A percentile compares a stretch with the other conserved stretches of the same genome.
These are phyloP conservation scores for Paguma larvata DNA, from an alignment of 2,797 vertebrate genomes.

Conservation along the genomic window DNA sequence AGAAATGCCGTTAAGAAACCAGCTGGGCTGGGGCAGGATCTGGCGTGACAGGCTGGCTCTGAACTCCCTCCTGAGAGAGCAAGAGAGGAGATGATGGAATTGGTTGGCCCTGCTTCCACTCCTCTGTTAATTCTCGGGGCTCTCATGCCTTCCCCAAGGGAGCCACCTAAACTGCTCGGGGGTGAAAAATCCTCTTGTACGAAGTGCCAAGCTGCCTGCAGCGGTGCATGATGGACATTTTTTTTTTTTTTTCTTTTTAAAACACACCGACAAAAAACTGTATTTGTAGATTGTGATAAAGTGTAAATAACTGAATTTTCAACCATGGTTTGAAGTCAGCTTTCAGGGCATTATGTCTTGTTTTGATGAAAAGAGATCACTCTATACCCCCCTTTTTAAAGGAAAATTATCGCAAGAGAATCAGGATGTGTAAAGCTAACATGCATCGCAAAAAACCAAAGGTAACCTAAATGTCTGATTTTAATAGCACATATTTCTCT, in stretches of 20 bases:
- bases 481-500: constrained; percentile 94
- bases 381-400: constrained; percentile 94
- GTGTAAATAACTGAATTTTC: constrained; percentile 96
- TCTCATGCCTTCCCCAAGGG: constrained; percentile 74
- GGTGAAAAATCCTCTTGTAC: constrained; percentile 89
- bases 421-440: constrained; percentile 99
- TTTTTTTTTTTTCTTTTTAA: constrained; percentile 82
- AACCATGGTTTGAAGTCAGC: constrained; percentile 96
- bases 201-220: constrained; percentile 84
- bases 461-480: constrained; percentile 99
- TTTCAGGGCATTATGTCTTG: constrained; percentile 94
- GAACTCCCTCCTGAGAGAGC: constrained; percentile 52
- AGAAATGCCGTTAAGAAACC: constrained; percentile 49
- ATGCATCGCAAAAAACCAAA: constrained; percentile 95
- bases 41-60: constrained; percentile 60
- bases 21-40: constrained; percentile 64
- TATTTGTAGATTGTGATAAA: constrained; percentile 92
- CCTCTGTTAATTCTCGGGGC: constrained; percentile 52
- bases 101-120: constrained; percentile 57
- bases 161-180: constrained; percentile 88
- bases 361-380: constrained; percentile 95
- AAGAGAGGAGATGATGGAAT: constrained; percentile 66
- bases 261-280: constrained; percentile 86
- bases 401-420: constrained; percentile 98
- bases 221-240: constrained; percentile 88